Evolutionary conservation across 1,140 invertebrate species (phyloP), one percentile per base, ranked within the genome.

Genomic region (Drosophila ironensis): DNA sequence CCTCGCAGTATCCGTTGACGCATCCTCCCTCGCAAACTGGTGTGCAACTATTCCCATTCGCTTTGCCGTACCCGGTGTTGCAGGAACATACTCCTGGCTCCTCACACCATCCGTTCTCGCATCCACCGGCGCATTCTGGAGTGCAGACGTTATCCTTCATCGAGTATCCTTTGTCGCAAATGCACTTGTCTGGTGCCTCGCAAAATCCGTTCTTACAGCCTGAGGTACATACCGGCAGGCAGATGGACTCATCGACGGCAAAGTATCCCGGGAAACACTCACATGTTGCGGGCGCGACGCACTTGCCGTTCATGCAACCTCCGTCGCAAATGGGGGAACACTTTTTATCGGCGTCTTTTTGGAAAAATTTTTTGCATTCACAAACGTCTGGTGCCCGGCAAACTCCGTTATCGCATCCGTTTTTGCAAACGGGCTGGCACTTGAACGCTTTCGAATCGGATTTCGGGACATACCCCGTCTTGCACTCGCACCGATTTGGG

Each of bases 261-360:
- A 12, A 40, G 7, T 50, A 63, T 0, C 50, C 66, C 0, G 46
- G n/a, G 0, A 16, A 6, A 3, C 70, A 72, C 4, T 28, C 12
- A 7, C 69, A 72, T 2, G 28, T 17, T 7, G 35, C 52, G 2
- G 71, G 71, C 0, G 47, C 25, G 0, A 12, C 41, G 8, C 71
- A 73, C 3, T 45, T 40, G 1, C 60, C 69, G 2, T 60, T 40
- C 4, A 33, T 14, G 40, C 67, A 70, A n/a, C 7, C 44, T 0
- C n/a, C 28, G 3, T 42, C 64, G 28, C 67, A 70, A 5, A 30
- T 33, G 3, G 67, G 67, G 1, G 2, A 20, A 27, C 67, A 70
- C 1, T 50, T 67, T 20, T 68, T 68, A 50, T 81, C 68, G 8
- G 35, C 3, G 5, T 80, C 47, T 90, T 93, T 57, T 91, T 92